These are phyloP conservation scores for Salarias fasciatus DNA, from an alignment of 2,797 vertebrate genomes.

Conservation along the genomic window DNA sequence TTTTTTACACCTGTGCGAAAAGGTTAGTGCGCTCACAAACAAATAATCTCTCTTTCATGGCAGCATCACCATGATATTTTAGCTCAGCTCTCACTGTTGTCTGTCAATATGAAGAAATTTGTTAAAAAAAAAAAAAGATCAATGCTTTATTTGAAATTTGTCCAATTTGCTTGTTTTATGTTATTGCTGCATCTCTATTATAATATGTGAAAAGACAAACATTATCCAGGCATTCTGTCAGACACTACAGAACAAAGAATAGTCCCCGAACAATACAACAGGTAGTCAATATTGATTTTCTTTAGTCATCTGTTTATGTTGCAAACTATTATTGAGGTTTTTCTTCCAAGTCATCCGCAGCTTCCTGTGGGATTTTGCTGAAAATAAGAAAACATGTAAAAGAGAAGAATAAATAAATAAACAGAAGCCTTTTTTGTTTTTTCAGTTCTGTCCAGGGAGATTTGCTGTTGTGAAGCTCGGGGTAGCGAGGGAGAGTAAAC, in stretches of 20 bases:
- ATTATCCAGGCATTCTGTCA: neutral
- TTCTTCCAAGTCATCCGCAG: slow-evolving; percentile 21
- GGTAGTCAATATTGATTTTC: slow-evolving; percentile 28
- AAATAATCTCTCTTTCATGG: too few relatives aligned
- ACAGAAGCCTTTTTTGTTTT: neutral
- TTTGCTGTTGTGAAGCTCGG: neutral
- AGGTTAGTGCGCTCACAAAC: too few relatives aligned
- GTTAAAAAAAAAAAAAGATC: too few relatives aligned
- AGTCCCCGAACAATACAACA: neutral
- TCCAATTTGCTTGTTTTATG: too few relatives aligned
- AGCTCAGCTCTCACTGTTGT: too few relatives aligned
- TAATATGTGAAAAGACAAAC: too few relatives aligned
- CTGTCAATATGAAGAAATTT: too few relatives aligned
- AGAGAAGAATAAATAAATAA: slow-evolving; percentile 23
- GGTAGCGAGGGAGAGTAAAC: neutral
- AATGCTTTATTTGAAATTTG: too few relatives aligned
- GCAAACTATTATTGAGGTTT: slow-evolving; percentile 16
- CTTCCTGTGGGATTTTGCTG: slow-evolving; percentile 27
- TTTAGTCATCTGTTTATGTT: slow-evolving; percentile 39
- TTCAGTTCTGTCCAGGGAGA: slow-evolving; percentile 26
- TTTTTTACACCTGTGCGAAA: too few relatives aligned
- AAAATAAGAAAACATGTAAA: slow-evolving; percentile 20
- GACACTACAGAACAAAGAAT: slow-evolving; percentile 3
- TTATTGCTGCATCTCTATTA: too few relatives aligned
- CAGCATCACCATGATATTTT: too few relatives aligned